Percentiles rank a stretch among this genome's conserved stretches.
phyloP scores from a whole-genome alignment of 1,140 invertebrate genomes.

The Drosophila bifasciata region DNA sequence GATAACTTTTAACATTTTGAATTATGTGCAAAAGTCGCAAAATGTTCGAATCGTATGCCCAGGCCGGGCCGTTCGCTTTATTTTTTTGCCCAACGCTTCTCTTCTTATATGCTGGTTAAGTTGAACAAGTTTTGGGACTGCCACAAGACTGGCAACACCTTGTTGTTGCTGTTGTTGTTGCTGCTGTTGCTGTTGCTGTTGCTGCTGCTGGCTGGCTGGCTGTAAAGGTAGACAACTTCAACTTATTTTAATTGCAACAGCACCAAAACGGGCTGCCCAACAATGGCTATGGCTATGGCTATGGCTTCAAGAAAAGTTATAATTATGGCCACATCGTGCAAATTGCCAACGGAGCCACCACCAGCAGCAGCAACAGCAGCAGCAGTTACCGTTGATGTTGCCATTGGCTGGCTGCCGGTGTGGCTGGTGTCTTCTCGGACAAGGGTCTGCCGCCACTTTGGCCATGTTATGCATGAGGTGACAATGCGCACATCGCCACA shows the following conservation, averaged over 20 bases:
- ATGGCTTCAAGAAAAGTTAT: conserved; percentile 69
- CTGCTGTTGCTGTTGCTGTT: background rate
- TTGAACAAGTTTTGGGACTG: conserved; percentile 70
- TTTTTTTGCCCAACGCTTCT: conserved; percentile 29
- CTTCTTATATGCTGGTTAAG: conserved; percentile 20
- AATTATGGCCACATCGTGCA: conserved; percentile 53
- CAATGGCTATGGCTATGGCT: conserved; percentile 24
- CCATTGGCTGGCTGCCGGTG: conserved; percentile 4
- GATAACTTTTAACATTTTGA: conserved; percentile 83
- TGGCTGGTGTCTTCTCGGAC: conserved; percentile 3
- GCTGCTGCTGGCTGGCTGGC: conserved; percentile 1
- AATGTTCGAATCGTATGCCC: conserved; percentile 9
- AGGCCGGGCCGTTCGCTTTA: conserved; percentile 55
- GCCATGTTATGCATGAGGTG: conserved; percentile 67
- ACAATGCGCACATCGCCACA: conserved; percentile 55
- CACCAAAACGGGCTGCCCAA: conserved; percentile 44
- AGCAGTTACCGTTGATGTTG: too few relatives aligned
- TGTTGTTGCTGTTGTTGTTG: conserved; percentile 15
- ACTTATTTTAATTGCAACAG: conserved; percentile 81
- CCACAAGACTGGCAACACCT: conserved; percentile 47
- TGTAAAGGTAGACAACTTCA: conserved; percentile 82
- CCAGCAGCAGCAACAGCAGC: too few relatives aligned
- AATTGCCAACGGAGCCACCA: conserved; percentile 8
- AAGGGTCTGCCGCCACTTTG: conserved; percentile 41
- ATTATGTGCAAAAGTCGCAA: conserved; percentile 71